Conservation (phyloP, 2,797 vertebrate genomes). For the Cirrhinus molitorella region DNA sequence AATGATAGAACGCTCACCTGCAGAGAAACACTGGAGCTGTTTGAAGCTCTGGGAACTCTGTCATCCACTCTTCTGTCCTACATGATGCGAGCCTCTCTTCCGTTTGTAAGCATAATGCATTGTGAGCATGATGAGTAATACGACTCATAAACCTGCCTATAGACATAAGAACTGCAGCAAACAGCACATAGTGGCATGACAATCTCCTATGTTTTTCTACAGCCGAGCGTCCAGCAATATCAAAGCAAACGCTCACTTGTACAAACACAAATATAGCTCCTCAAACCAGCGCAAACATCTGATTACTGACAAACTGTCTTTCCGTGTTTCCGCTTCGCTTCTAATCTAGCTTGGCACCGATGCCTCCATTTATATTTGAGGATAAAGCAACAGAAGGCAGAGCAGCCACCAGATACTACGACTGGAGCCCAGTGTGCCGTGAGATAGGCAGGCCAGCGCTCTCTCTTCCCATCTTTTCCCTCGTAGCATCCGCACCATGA, state of each 20-base stretch:
- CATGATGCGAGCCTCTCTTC: neutral
- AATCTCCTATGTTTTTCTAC: neutral
- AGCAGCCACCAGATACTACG: conserved; percentile 64
- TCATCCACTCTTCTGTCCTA: neutral
- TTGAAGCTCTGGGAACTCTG: conserved; percentile 8
- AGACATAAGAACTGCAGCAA: conserved; percentile 4
- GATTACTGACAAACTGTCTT: conserved; percentile 80
- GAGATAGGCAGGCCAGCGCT: conserved; percentile 75
- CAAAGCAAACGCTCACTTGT: conserved; percentile 32
- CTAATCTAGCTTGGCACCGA: conserved; percentile 81
- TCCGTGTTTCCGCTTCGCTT: conserved; percentile 70
- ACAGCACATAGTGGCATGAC: neutral
- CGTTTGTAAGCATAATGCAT: conserved; percentile 8
- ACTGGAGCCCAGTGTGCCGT: conserved; percentile 77
- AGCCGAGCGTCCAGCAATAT: neutral
- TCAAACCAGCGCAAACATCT: conserved; percentile 63
- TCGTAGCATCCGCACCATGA: conserved; percentile 61
- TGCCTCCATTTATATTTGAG: conserved; percentile 75
- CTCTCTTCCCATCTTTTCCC: conserved; percentile 39
- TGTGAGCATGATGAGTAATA: neutral
- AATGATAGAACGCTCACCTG: conserved; percentile 58
- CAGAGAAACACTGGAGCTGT: conserved; percentile 43
- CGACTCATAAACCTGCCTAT: neutral
- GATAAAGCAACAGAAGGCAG: conserved; percentile 62
- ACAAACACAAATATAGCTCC: conserved; percentile 27